These are phyloP conservation scores for Omphaloscelis lunosa DNA, from an alignment of 2,888 invertebrate species.

Conservation along the genomic window DNA sequence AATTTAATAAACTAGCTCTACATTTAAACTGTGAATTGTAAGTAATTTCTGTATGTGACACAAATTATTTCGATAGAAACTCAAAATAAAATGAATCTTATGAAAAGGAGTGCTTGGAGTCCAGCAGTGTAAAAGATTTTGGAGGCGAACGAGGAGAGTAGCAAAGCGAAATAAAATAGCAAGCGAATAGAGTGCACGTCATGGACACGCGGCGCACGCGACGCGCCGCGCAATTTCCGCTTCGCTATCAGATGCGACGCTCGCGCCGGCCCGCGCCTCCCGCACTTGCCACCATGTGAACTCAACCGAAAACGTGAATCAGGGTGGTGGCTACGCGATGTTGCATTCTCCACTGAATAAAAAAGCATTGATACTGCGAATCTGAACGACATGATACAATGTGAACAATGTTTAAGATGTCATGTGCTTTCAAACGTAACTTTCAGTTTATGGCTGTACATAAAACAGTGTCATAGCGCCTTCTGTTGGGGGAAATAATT, in stretches of 20 bases:
- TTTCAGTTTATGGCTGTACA: slow-evolving; percentile 4
- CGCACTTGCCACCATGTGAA: slow-evolving; percentile 72
- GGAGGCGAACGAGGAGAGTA: slow-evolving; percentile 72
- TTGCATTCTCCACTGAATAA: slow-evolving; percentile 70
- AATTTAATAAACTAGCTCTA: background rate
- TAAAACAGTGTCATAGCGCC: slow-evolving; percentile 3
- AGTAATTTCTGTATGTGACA: slow-evolving; percentile 21
- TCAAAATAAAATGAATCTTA: slow-evolving; percentile 34
- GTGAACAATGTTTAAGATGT: slow-evolving; percentile 18
- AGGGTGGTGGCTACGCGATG: slow-evolving; percentile 64
- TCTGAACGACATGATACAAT: slow-evolving; percentile 9
- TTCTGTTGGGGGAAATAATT: background rate
- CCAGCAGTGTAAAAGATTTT: slow-evolving; percentile 73
- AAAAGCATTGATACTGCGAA: slow-evolving; percentile 61
- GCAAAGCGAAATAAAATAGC: slow-evolving; percentile 83
- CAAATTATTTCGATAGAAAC: slow-evolving; percentile 22
- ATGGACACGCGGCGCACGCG: slow-evolving; percentile 86
- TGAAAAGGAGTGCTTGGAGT: slow-evolving; percentile 29
- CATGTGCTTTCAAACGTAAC: slow-evolving; percentile 11
- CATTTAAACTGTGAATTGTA: background rate
- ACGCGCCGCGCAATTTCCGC: slow-evolving; percentile 88
- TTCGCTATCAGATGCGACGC: slow-evolving; percentile 85
- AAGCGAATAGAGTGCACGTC: slow-evolving; percentile 84
- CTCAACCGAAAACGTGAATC: slow-evolving; percentile 75
- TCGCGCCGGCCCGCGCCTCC: slow-evolving; percentile 74